Percentiles rank a stretch among this genome's conserved stretches.
These are phyloP conservation scores for Rhopalosiphum nymphaeae DNA, from an alignment of 2,888 invertebrate species.

Conservation along the genomic window DNA sequence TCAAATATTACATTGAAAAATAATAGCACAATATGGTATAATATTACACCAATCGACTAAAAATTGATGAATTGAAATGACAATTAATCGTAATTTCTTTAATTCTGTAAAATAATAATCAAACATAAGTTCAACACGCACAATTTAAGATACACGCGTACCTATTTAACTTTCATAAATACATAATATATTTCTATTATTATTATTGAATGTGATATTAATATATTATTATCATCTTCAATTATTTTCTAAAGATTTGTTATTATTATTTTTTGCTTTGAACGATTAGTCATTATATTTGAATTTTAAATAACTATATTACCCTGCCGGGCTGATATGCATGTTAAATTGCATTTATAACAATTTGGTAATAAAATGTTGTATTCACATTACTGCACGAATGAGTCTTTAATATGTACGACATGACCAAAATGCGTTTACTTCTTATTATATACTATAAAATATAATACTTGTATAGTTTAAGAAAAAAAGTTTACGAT, in stretches of 20 bases:
- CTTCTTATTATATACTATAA: background rate
- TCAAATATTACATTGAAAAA: background rate
- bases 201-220: background rate
- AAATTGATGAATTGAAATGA: background rate
- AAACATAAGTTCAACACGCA: background rate
- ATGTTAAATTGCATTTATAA: background rate
- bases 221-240: background rate
- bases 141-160: background rate
- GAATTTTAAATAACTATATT: background rate
- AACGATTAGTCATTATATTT: background rate
- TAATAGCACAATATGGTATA: background rate
- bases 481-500: background rate
- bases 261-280: background rate
- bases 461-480: background rate
- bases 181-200: background rate
- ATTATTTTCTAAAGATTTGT: background rate
- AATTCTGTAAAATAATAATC: background rate
- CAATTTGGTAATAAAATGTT: background rate
- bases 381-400: background rate
- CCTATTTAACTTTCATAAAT: background rate
- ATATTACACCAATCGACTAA: background rate
- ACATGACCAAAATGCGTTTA: background rate
- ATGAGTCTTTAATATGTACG: background rate
- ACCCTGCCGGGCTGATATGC: background rate
- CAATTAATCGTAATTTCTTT: background rate